Base-by-base conservation (phyloP, 2,113 vertebrate genomes). In the Carlito syrichta region DNA sequence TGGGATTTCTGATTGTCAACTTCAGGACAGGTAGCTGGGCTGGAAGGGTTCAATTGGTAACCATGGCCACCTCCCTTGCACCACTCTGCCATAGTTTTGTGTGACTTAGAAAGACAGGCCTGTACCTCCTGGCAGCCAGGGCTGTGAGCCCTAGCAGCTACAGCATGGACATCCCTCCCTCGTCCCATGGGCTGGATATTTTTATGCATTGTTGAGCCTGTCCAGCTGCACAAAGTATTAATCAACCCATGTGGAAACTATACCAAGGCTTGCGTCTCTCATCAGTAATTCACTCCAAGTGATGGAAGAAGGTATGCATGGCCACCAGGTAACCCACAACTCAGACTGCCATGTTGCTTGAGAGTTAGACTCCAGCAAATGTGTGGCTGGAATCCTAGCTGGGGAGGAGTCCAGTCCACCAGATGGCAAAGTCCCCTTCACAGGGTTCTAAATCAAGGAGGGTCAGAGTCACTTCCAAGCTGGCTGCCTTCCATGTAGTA, bases 371-470 rank as follows among this genome's bases (percentile, higher is more conserved):
- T 79, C 48, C 25, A 83, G 69, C 20, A 84, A 54, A 32, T 10
- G 6, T 0, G 19, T 62, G 38, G 77, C 86, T 63, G 11, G 66
- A 77, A 62, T 89, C 56, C 38, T 62, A 32, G 78, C 94, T 52
- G 52, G 48, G 32, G 50, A 85, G 50, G 14, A 13, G 84, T 78
- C 81, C 85, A 94, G 90, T 62, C 84, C 73, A 95, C 90, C 97
- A 96, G 96, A 96, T 95, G 95, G 97, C 81, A 8, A 52, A 73
- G 71, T 50, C 48, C 85, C 63, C 73, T 79, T 71, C 32, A 3
- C 5, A 30, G 74, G 48, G 54, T 60, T 96, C 52, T 86, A 76
- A 84, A 79, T 95, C 91, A 16, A 38, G 58, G 82, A 58, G 66
- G 83, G 76, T 38, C 93, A 90, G 69, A 89, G 38, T 62, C 88